Evolutionary conservation across 2,888 invertebrate genomes (phyloP).

Genomic region (Tipula lateralis): DNA sequence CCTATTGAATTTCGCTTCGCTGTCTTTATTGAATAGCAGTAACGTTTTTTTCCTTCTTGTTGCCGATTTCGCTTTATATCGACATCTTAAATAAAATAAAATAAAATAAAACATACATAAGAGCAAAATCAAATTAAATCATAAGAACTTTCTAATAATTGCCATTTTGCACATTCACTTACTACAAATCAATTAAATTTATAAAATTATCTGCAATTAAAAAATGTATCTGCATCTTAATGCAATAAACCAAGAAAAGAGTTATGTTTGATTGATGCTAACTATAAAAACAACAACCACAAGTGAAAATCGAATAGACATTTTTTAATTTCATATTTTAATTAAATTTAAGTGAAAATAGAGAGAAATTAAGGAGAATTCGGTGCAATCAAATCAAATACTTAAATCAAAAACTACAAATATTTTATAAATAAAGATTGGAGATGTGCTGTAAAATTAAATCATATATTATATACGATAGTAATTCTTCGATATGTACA

Average conservation of each 20-base stretch:
- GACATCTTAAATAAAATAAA: slow-evolving; percentile 32
- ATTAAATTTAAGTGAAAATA: background rate
- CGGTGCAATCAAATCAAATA: background rate
- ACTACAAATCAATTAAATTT: background rate
- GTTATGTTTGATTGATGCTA: background rate
- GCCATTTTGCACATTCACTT: background rate
- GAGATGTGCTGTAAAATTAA: too few relatives aligned
- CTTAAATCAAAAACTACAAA: background rate
- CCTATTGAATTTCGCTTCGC: slow-evolving; percentile 32
- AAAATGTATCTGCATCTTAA: background rate
- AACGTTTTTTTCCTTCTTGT: slow-evolving; percentile 31
- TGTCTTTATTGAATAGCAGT: slow-evolving; percentile 29
- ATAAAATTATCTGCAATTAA: background rate
- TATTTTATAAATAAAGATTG: too few relatives aligned
- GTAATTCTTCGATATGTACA: too few relatives aligned
- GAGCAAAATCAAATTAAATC: background rate
- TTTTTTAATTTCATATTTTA: background rate
- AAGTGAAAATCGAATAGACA: background rate
- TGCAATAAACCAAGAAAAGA: background rate
- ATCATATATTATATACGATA: too few relatives aligned
- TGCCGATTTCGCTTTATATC: slow-evolving; percentile 31
- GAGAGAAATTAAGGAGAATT: background rate
- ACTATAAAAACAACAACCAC: background rate
- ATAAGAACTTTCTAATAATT: background rate
- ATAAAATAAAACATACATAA: background rate